Evolutionary conservation across 2,113 vertebrate species (phyloP).

Genomic region (Chaenogobius annularis): DNA sequence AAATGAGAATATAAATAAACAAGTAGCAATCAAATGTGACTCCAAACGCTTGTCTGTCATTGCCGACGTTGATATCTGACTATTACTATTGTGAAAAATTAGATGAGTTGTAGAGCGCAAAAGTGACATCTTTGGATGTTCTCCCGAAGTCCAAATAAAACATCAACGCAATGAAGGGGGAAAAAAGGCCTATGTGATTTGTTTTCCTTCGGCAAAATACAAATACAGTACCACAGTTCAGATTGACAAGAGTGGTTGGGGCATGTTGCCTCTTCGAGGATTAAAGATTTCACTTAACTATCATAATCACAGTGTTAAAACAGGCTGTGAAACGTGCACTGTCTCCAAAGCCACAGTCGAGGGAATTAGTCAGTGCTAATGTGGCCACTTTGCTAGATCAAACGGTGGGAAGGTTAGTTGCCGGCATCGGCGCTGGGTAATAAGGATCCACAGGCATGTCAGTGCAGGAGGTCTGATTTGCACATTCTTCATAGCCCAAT

Average conservation of each 20-base stretch:
- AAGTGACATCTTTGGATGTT: conserved; percentile 2
- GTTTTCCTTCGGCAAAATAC: conserved; percentile 10
- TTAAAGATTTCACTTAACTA: conserved; percentile 32
- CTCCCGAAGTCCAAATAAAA: conserved; percentile 13
- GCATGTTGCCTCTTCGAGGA: conserved; percentile 24
- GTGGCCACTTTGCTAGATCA: conserved; percentile 72
- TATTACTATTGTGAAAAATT: conserved; percentile 3
- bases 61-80: not conserved
- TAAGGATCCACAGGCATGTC: conserved; percentile 66
- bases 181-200: not conserved
- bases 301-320: conserved; percentile 48
- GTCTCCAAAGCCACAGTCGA: conserved; percentile 65
- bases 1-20: conserved; percentile 8
- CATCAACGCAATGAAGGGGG: conserved; percentile 1
- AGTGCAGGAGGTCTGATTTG: conserved; percentile 74
- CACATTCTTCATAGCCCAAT: conserved; percentile 63
- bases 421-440: conserved; percentile 54
- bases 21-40: conserved; percentile 12
- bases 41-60: not conserved
- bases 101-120: not conserved
- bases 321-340: conserved; percentile 43
- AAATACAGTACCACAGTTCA: not conserved
- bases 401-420: conserved; percentile 64
- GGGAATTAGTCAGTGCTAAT: conserved; percentile 78
- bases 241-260: conserved; percentile 23